These are phyloP conservation scores for Balanococcus diminutus DNA, from an alignment of 2,888 invertebrate species.

Conservation along the genomic window DNA sequence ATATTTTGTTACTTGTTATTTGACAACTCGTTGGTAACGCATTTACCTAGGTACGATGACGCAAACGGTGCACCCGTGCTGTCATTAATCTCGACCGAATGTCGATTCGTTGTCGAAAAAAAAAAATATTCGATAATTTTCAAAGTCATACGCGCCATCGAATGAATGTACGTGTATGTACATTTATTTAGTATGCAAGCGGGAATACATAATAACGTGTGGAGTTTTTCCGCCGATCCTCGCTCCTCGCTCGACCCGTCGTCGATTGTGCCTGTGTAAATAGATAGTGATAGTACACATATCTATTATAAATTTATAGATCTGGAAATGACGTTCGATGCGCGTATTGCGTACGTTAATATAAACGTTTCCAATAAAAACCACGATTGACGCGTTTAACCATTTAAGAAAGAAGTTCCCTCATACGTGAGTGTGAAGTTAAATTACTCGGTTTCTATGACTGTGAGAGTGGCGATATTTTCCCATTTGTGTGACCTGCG, in stretches of 20 bases:
- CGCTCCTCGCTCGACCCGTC: no score
- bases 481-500: background rate
- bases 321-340: background rate
- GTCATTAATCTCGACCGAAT: background rate
- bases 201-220: background rate
- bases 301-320: background rate
- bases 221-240: background rate
- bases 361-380: background rate
- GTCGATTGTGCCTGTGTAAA: background rate
- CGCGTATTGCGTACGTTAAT: background rate
- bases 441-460: background rate
- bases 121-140: background rate
- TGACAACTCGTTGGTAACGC: background rate
- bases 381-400: background rate
- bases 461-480: background rate
- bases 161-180: background rate
- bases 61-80: background rate
- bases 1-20: background rate
- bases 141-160: background rate
- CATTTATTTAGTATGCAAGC: background rate
- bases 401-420: background rate
- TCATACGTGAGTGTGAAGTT: background rate
- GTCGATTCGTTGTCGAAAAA: conserved; percentile 13
- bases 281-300: background rate
- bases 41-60: background rate